These are phyloP conservation scores for Heloderma charlesbogerti DNA, from an alignment of 2,113 vertebrate genomes.

Conservation along the genomic window DNA sequence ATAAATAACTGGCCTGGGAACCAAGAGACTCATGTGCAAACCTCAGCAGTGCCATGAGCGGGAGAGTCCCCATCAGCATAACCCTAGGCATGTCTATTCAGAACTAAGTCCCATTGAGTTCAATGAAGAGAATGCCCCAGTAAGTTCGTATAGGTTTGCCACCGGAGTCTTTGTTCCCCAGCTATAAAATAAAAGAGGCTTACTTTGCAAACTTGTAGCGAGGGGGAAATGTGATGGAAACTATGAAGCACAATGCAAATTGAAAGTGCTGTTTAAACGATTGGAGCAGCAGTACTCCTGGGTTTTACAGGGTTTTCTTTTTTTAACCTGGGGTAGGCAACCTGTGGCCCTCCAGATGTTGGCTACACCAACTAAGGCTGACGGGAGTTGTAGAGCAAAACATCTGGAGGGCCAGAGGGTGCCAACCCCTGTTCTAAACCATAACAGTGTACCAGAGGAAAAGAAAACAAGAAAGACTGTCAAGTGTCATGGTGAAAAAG, in stretches of 20 bases:
- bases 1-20: neutral
- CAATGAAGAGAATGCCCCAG: too few relatives aligned
- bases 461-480: conserved; percentile 36
- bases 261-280: neutral
- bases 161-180: neutral
- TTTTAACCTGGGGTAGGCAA: too few relatives aligned
- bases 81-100: neutral
- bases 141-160: neutral
- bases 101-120: neutral
- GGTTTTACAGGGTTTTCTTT: neutral
- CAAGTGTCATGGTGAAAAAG: conserved; percentile 59
- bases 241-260: neutral
- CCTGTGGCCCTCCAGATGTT: too few relatives aligned
- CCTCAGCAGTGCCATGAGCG: neutral
- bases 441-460: neutral
- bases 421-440: neutral
- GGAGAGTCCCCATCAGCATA: neutral
- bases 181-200: neutral
- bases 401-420: too few relatives aligned
- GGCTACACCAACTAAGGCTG: too few relatives aligned
- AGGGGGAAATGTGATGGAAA: neutral
- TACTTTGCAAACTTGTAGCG: neutral
- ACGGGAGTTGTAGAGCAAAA: too few relatives aligned
- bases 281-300: neutral
- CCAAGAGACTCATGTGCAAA: neutral